Evolutionary conservation across 1,140 invertebrate genomes (phyloP).

Genomic region (Proctacanthus coquilletti): DNA sequence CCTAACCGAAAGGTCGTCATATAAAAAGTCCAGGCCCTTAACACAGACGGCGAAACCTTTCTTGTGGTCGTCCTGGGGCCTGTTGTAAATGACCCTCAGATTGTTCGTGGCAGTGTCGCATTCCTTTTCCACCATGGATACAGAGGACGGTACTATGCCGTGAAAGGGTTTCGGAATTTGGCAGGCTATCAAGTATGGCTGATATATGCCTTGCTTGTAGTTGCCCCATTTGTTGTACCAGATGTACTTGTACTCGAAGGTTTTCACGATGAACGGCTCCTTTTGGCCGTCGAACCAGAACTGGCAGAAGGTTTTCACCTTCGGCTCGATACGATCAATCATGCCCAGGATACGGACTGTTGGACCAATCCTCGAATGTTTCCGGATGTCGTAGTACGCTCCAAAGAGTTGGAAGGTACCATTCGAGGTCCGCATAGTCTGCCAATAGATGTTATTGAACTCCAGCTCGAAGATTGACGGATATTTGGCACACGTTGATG

Average conservation of each 20-base stretch:
- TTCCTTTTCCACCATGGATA: conserved; percentile 69
- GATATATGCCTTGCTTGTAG: conserved; percentile 80
- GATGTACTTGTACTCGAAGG: conserved; percentile 81
- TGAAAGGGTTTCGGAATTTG: conserved; percentile 61
- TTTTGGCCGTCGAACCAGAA: conserved; percentile 78
- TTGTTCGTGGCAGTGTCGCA: conserved; percentile 79
- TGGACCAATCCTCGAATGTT: conserved; percentile 58
- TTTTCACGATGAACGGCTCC: conserved; percentile 61
- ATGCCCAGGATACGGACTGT: conserved; percentile 76
- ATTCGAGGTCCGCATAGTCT: conserved; percentile 59
- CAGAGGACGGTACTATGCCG: conserved; percentile 59
- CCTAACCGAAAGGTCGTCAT: conserved; percentile 77
- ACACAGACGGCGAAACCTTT: conserved; percentile 87
- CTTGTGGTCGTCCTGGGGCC: conserved; percentile 43
- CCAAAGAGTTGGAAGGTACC: conserved; percentile 80
- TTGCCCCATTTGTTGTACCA: conserved; percentile 93
- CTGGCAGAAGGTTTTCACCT: conserved; percentile 67
- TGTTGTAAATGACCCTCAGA: conserved; percentile 69
- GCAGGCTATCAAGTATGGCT: conserved; percentile 81
- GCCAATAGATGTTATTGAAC: conserved; percentile 87
- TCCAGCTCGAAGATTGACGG: conserved; percentile 76
- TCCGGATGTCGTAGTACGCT: conserved; percentile 73
- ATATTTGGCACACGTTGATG: conserved; percentile 59
- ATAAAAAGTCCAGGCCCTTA: conserved; percentile 81
- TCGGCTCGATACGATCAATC: conserved; percentile 76